Evolutionary conservation across 2,888 invertebrate genomes (phyloP).

Genomic region (Lasioglossum zephyrum): DNA sequence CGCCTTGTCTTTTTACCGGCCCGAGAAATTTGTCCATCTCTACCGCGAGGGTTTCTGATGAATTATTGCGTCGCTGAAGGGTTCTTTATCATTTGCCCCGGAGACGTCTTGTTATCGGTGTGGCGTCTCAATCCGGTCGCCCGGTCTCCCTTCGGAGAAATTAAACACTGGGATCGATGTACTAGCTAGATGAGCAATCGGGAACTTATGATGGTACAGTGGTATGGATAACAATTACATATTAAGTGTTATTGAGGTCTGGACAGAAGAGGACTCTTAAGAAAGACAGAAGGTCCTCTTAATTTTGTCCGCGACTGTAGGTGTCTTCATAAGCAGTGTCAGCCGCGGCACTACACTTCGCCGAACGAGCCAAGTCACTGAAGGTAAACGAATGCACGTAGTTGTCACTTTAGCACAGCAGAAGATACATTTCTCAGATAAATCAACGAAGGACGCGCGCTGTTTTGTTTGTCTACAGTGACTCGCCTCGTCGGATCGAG

Average conservation of each 20-base stretch:
- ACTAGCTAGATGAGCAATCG: neutral
- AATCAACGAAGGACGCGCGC: no score
- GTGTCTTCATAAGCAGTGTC: neutral
- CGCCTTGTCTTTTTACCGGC: slow-evolving; percentile 35
- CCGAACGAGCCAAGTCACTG: neutral
- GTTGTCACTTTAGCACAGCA: neutral
- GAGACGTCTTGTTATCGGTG: slow-evolving; percentile 20
- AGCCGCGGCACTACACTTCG: neutral
- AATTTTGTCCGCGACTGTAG: neutral
- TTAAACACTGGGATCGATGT: neutral
- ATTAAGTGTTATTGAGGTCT: no score
- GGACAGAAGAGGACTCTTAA: no score
- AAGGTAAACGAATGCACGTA: neutral
- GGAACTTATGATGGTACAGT: no score
- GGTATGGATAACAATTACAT: no score
- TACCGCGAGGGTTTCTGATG: neutral
- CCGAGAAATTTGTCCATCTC: slow-evolving; percentile 39
- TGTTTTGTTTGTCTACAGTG: neutral
- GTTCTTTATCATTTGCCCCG: slow-evolving; percentile 25
- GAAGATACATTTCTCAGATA: neutral
- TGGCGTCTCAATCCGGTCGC: neutral
- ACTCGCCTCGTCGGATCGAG: neutral
- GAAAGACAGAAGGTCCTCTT: no score
- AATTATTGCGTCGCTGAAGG: slow-evolving; percentile 25
- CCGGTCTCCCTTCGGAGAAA: neutral